Evolutionary conservation across 2,888 invertebrate species (phyloP), one percentile per base, ranked within the genome.

Genomic region (Hololepta plana): DNA sequence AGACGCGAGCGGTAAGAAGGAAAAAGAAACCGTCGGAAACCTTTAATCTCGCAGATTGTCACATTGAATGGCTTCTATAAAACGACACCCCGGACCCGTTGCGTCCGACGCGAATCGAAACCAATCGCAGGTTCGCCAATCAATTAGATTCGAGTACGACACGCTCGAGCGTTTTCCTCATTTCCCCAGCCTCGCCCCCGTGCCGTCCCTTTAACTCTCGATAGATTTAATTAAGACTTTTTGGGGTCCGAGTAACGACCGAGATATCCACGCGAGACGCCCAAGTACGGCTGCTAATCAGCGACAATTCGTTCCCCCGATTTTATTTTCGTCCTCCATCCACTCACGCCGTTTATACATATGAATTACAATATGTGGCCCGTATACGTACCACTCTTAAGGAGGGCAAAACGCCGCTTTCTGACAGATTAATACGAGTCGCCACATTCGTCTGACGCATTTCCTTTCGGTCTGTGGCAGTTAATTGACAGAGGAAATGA

Each of bases 201-300:
- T n/a, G n/a, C n/a, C n/a, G n/a, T n/a, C n/a, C n/a, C n/a, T n/a
- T n/a, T n/a, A n/a, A n/a, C n/a, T n/a, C n/a, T n/a, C n/a, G n/a
- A n/a, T n/a, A 47, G 47, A 48, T 49, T 48, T 48, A 47, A 49
- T 49, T 49, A 47, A 46, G 48, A 48, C 47, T 47, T n/a, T n/a
- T 42, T 41, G 42, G 43, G 45, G 38, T 35, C 35, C 35, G 9
- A 32, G 32, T 37, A 38, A 37, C 39, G 42, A 40, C 37, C 39
- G 38, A 37, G n/a, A n/a, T n/a, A n/a, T n/a, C n/a, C n/a, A n/a
- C 38, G 34, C 36, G 40, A 38, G 42, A 40, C 43, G 39, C 41
- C 42, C 40, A 43, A 44, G n/a, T n/a, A n/a, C n/a, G n/a, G n/a
- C n/a, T n/a, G n/a, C n/a, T n/a, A n/a, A n/a, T n/a, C n/a, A n/a